Conservation (phyloP, 2,113 vertebrate genomes). For the Triplophysa tibetana region DNA sequence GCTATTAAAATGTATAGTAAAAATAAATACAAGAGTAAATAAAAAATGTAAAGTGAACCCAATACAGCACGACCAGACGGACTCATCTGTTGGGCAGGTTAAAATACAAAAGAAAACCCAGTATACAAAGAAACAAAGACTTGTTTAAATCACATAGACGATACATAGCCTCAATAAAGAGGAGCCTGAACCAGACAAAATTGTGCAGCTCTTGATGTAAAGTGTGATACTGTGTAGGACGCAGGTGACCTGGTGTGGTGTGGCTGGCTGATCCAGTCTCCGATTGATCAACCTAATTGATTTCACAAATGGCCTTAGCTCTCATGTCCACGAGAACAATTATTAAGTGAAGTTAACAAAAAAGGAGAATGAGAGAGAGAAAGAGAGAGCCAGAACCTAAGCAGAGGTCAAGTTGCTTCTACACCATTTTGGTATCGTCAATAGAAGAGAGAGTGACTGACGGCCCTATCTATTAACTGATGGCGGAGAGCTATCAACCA, state of each 20-base stretch:
- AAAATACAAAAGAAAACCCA: constrained; percentile 37
- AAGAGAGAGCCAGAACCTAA: constrained; percentile 25
- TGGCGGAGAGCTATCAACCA: constrained; percentile 43
- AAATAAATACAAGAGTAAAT: constrained; percentile 44
- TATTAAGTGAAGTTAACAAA: constrained; percentile 32
- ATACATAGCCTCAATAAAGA: constrained; percentile 19
- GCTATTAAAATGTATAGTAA: constrained; percentile 47
- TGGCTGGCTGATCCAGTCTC: constrained; percentile 42
- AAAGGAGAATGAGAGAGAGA: constrained; percentile 23
- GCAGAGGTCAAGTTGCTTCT: constrained; percentile 39
- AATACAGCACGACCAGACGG: constrained; percentile 7
- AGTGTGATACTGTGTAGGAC: constrained; percentile 16
- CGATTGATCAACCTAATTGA: constrained; percentile 19
- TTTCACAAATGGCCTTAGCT: constrained; percentile 15
- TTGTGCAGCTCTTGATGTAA: constrained; percentile 22
- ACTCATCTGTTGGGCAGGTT: constrained; percentile 19
- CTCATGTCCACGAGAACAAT: constrained; percentile 27
- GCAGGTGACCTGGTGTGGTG: constrained; percentile 17
- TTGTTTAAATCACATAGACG: constrained; percentile 31
- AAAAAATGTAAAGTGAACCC: constrained; percentile 25
- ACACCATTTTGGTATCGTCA: constrained; percentile 51
- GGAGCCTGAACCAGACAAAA: constrained; percentile 12
- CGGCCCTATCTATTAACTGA: constrained; percentile 34
- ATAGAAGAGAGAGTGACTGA: constrained; percentile 31
- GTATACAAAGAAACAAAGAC: constrained; percentile 39